These are phyloP conservation scores for Dendronephthya gigantea DNA, from an alignment of 64 coral and sea anemone species.

Conservation along the genomic window DNA sequence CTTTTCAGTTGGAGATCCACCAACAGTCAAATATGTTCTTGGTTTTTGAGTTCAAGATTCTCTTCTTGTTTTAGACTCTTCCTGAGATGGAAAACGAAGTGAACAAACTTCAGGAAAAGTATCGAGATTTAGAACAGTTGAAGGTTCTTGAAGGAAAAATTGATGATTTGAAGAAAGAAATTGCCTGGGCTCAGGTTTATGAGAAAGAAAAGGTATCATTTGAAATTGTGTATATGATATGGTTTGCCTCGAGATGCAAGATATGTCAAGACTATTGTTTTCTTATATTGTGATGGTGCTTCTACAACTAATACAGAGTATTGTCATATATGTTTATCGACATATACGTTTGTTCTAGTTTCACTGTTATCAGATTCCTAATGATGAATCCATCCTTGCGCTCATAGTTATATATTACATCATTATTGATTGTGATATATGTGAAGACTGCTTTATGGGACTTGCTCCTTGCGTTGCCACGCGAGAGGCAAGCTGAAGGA, in stretches of 20 bases:
- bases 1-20: too few relatives aligned
- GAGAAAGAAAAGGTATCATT: conserved; percentile 57
- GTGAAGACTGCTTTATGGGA: background rate
- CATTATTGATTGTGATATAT: background rate
- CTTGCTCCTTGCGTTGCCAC: background rate
- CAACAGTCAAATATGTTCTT: too few relatives aligned
- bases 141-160: conserved; percentile 88
- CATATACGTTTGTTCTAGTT: too few relatives aligned
- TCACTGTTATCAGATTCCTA: background rate
- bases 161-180: conserved; percentile 78
- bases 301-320: too few relatives aligned
- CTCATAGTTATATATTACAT: conserved; percentile 1
- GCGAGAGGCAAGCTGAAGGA: background rate
- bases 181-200: conserved; percentile 85
- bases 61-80: conserved; percentile 35
- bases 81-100: conserved; percentile 69
- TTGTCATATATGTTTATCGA: too few relatives aligned
- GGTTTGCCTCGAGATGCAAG: too few relatives aligned
- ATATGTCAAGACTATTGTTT: too few relatives aligned
- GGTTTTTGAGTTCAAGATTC: background rate
- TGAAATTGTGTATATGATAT: too few relatives aligned
- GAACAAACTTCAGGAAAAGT: conserved; percentile 60
- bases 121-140: conserved; percentile 78
- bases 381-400: conserved; percentile 6
- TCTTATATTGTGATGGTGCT: too few relatives aligned